phyloP scores from a whole-genome alignment of 2,888 invertebrate genomes.

The Leptothorax acervorum region DNA sequence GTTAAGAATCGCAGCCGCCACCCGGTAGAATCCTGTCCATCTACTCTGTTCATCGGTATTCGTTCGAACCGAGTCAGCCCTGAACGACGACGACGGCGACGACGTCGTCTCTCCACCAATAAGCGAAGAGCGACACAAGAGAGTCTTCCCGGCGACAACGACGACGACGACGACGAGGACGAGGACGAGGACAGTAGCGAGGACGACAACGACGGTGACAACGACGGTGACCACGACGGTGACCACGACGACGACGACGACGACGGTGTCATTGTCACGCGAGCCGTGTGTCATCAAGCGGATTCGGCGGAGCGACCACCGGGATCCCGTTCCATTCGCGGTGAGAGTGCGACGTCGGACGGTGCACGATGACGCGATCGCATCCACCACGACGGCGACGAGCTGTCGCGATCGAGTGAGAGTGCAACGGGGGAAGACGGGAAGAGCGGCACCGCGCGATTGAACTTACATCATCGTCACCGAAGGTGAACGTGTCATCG shows the following conservation, averaged over 20 bases:
- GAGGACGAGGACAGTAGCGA: too few relatives aligned
- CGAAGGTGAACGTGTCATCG: conserved; percentile 32
- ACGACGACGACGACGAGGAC: conserved; percentile 20
- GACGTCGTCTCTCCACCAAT: conserved; percentile 11
- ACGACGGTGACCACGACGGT: background rate
- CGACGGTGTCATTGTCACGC: conserved; percentile 28
- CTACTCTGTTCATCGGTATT: background rate
- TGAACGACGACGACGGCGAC: conserved; percentile 16
- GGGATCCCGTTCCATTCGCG: background rate
- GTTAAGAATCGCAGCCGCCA: conserved; percentile 9
- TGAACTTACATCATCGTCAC: conserved; percentile 35
- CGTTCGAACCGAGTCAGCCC: background rate
- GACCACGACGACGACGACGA: conserved; percentile 10
- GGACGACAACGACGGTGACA: background rate
- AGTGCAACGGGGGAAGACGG: conserved; percentile 24
- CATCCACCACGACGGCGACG: conserved; percentile 25
- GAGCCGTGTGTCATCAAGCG: conserved; percentile 8
- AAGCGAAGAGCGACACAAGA: conserved; percentile 24
- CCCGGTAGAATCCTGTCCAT: conserved; percentile 24
- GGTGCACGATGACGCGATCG: conserved; percentile 24
- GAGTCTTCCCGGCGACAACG: conserved; percentile 40
- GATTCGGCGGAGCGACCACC: background rate
- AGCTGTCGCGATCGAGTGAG: conserved; percentile 24
- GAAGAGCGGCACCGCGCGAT: background rate
- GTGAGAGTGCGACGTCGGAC: conserved; percentile 24